Evolutionary conservation across 1,140 invertebrate species (phyloP), one percentile per base, ranked within the genome.

Genomic region (Yoshiicerus persimilis): DNA sequence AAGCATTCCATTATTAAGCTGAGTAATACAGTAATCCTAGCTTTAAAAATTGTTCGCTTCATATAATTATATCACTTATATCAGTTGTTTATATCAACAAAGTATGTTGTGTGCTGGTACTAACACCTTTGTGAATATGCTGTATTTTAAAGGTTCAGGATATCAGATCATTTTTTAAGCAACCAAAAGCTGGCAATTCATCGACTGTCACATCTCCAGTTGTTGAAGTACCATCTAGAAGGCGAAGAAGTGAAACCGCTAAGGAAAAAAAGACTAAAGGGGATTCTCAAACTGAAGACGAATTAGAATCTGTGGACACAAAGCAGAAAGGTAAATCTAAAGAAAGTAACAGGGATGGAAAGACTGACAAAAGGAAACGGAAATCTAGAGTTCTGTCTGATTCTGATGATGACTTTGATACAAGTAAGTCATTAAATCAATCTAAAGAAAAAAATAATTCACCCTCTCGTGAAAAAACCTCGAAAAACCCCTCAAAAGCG

Each of bases 401-500:
- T 86, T 90, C 90, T 34, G 90, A 91, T 87, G 92, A 92, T 20
- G 70, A 64, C n/a, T 83, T 64, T 89, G 86, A 34, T 89, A 89
- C 27, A 89, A 90, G 25, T 84, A 91, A 34, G 88, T 87, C 75
- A 90, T 88, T 32, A 89, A 84, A 41, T 89, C 27, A 84, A 5
- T n/a, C 83, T 20, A 38, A 8, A 23, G 9, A 66, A 80, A 5
- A 9, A 38, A 32, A 36, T 1, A 30, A 38, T 16, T n/a, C 83
- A 88, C 20, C 77, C 80, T 16, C 84, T 36, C 13, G 36, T 32
- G 47, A 84, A 30, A 27, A 80, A n/a, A 2, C 75, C 34, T 2
- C 66, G n/a, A 16, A 84, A 80, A 86, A 20, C 2, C 9, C 90
- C 92, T 83, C 94, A 94, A 88, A 95, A 96, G 92, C 91, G n/a